These are phyloP conservation scores for Paramuricea clavata DNA, from an alignment of 92 coral and sea anemone genomes.

Conservation along the genomic window DNA sequence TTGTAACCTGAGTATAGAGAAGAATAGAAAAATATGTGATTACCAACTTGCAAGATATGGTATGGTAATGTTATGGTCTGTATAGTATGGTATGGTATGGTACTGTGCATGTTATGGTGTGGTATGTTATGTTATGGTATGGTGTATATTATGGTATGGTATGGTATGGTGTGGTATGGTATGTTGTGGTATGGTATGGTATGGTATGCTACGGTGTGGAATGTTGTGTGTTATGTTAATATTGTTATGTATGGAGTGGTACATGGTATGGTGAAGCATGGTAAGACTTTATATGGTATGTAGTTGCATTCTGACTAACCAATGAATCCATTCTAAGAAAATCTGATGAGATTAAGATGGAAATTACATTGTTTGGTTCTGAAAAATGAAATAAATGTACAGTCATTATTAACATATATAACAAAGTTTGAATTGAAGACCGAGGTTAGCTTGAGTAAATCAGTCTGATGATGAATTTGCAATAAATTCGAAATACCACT, in stretches of 20 bases:
- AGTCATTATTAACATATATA: background rate
- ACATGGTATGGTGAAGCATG: background rate
- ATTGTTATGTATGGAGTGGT: background rate
- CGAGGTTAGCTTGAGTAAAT: no score
- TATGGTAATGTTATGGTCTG: background rate
- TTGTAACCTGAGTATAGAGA: conserved; percentile 69
- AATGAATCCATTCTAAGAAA: conserved; percentile 96
- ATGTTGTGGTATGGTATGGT: background rate
- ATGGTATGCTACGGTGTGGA: background rate
- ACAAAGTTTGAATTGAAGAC: background rate
- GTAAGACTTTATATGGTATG: no score
- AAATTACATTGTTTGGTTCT: conserved; percentile 96
- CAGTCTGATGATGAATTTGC: no score
- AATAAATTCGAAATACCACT: no score
- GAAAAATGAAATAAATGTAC: conserved; percentile 11
- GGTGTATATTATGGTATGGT: background rate
- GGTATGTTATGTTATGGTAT: background rate
- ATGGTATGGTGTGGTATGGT: background rate
- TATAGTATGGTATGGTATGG: background rate
- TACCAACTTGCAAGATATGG: no score
- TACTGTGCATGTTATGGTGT: background rate
- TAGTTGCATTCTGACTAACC: conserved; percentile 62
- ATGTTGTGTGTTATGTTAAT: background rate
- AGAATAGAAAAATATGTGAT: no score
- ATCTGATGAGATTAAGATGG: conserved; percentile 97